Evolutionary conservation across 2,888 invertebrate genomes (phyloP).

Genomic region (Pristionchus japonicus): DNA sequence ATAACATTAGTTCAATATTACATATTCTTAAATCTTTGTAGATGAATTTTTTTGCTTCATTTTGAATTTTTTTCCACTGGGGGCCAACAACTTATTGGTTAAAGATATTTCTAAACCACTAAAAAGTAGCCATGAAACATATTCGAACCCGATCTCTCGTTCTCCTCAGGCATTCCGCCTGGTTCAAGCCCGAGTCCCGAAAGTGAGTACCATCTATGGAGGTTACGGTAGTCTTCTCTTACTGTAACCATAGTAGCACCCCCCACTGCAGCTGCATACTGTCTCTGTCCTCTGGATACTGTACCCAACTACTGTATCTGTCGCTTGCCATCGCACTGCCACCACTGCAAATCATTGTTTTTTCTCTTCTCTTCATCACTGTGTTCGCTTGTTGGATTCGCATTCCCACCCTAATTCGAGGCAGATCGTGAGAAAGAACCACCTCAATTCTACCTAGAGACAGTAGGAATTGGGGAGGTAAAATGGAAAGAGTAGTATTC

Average conservation of each 20-base stretch:
- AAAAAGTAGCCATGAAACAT: neutral
- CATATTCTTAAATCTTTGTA: too few species aligned
- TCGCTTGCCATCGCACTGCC: neutral
- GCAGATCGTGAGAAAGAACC: neutral
- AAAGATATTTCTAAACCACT: neutral
- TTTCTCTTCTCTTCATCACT: neutral
- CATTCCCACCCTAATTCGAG: conserved; percentile 1
- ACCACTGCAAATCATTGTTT: neutral
- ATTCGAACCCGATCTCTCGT: too few species aligned
- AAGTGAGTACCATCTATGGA: conserved; percentile 49
- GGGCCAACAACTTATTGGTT: too few species aligned
- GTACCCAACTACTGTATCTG: neutral
- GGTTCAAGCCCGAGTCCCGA: conserved; percentile 65
- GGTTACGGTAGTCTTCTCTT: conserved; percentile 9
- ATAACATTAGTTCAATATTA: too few species aligned
- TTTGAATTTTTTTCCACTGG: too few species aligned
- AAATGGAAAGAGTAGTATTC: neutral
- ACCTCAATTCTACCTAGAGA: too few species aligned
- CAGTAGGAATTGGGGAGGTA: neutral
- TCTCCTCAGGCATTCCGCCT: conserved; percentile 58
- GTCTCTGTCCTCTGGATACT: neutral
- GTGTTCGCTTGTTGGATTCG: too few species aligned
- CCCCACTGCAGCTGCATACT: neutral
- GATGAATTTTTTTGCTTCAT: too few species aligned
- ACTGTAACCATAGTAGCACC: neutral